Conservation (phyloP, 2,888 invertebrate genomes). For the Tipula unca region DNA sequence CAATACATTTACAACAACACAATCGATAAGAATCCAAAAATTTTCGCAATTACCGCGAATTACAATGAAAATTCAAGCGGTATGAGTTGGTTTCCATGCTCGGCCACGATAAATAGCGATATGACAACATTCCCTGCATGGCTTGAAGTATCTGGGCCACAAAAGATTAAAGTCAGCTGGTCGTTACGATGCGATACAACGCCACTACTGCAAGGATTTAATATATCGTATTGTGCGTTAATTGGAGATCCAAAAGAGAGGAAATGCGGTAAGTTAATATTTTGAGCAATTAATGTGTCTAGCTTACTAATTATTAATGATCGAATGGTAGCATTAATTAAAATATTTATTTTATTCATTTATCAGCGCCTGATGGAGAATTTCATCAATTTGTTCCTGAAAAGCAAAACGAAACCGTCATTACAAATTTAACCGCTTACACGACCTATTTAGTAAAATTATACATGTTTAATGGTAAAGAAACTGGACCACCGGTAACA, state of each 20-base stretch:
- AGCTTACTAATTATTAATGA: neutral
- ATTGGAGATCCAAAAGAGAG: neutral
- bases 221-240: constrained; percentile 58
- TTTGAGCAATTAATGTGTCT: neutral
- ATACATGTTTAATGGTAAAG: constrained; percentile 47
- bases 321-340: too few relatives aligned
- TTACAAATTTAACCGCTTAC: constrained; percentile 51
- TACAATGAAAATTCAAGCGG: constrained; percentile 57
- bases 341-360: neutral
- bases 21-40: constrained; percentile 32
- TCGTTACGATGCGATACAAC: constrained; percentile 62
- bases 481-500: constrained; percentile 37
- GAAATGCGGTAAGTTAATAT: neutral
- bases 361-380: neutral
- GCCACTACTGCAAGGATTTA: constrained; percentile 57
- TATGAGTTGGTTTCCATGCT: constrained; percentile 68
- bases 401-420: constrained; percentile 31
- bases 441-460: constrained; percentile 60
- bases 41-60: constrained; percentile 68
- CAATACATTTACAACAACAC: constrained; percentile 45
- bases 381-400: neutral
- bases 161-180: constrained; percentile 55
- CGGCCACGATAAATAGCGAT: constrained; percentile 26
- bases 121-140: constrained; percentile 49
- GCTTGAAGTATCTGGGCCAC: constrained; percentile 44